phyloP scores from a whole-genome alignment of 2,888 invertebrate genomes.

The Mesoligia furuncula region DNA sequence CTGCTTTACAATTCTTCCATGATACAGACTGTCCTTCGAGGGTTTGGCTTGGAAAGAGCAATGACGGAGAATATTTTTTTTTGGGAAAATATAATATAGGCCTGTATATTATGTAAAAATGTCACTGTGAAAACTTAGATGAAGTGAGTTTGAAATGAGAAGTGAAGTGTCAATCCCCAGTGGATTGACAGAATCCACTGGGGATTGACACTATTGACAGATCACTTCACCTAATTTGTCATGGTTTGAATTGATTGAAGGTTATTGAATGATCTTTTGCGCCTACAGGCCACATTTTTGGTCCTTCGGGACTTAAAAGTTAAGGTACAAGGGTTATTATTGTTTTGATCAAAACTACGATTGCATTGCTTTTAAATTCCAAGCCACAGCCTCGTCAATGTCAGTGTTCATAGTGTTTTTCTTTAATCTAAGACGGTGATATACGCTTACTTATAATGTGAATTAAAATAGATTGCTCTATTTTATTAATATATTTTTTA shows the following conservation, averaged over 20 bases:
- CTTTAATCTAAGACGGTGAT: constrained; percentile 61
- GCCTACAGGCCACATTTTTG: too few relatives aligned
- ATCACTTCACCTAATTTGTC: background rate
- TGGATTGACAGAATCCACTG: background rate
- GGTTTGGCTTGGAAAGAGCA: constrained; percentile 8
- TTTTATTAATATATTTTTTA: constrained; percentile 74
- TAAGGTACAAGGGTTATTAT: background rate
- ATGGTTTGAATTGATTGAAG: background rate
- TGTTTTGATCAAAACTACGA: background rate
- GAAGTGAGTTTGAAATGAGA: background rate
- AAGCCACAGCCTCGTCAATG: constrained; percentile 11
- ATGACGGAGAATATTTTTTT: background rate
- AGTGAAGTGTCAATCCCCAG: background rate
- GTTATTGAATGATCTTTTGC: background rate
- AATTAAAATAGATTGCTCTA: constrained; percentile 76
- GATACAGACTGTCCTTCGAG: constrained; percentile 26
- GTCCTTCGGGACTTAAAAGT: background rate
- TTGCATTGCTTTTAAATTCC: background rate
- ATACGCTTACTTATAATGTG: constrained; percentile 73
- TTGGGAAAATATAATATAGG: background rate
- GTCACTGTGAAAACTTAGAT: background rate
- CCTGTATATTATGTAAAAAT: too few relatives aligned
- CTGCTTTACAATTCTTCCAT: constrained; percentile 43
- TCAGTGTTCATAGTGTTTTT: constrained; percentile 41
- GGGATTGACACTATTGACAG: background rate